Percentiles rank a stretch among this genome's conserved stretches.
Conservation (phyloP, 2,113 vertebrate genomes). For the Oriolus oriolus region DNA sequence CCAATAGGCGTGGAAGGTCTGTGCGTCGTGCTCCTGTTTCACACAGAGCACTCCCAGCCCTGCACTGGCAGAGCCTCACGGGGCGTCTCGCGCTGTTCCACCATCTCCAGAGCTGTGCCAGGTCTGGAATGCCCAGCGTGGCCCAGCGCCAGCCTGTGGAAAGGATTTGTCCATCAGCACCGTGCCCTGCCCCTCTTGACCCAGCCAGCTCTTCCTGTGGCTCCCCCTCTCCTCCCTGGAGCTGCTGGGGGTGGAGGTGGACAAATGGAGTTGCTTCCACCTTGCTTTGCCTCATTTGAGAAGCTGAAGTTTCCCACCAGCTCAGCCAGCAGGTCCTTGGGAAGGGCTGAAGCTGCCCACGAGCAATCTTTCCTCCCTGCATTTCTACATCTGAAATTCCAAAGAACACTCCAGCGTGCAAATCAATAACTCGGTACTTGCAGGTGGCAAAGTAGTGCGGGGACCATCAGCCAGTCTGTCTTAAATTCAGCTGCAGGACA, state of each 20-base stretch:
- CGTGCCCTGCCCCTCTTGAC: not conserved
- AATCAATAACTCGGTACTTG: not conserved
- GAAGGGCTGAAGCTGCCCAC: not conserved
- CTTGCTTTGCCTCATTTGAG: not conserved
- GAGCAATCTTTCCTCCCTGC: not conserved
- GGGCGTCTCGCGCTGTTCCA: fast-evolving
- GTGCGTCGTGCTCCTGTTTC: conserved; percentile 16
- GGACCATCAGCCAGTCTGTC: not conserved
- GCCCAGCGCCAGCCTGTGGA: not conserved
- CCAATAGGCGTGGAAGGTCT: conserved; percentile 19
- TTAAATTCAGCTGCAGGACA: not conserved
- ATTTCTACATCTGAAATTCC: not conserved
- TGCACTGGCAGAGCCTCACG: not conserved
- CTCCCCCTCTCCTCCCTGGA: not conserved
- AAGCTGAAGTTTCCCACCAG: not conserved
- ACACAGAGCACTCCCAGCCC: not conserved
- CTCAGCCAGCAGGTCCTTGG: not conserved
- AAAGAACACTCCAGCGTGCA: not conserved
- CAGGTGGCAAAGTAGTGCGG: not conserved
- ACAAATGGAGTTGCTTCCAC: not conserved
- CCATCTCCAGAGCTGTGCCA: not conserved
- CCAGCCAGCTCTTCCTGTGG: fast-evolving
- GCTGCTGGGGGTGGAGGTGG: not conserved
- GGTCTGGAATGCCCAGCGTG: not conserved
- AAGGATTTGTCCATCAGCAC: not conserved